Conservation (phyloP, 1,140 invertebrate genomes). For the Sarcophaga bullata region DNA sequence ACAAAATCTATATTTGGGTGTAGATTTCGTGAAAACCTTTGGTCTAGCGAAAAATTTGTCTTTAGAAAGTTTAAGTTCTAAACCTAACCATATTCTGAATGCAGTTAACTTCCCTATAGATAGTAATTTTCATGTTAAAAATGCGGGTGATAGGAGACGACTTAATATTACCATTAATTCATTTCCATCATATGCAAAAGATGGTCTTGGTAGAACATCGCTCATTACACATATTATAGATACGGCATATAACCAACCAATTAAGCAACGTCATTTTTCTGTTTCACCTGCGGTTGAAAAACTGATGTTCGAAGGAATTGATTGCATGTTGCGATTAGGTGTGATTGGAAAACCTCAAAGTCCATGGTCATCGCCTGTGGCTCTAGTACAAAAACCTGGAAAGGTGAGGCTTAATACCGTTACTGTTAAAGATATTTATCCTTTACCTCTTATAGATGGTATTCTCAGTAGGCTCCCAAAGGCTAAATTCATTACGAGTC, state of each 20-base stretch:
- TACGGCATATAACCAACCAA: not conserved
- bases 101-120: not conserved
- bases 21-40: conserved; percentile 23
- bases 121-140: not conserved
- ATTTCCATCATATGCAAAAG: conserved; percentile 10
- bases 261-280: conserved; percentile 31
- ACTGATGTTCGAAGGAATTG: not conserved
- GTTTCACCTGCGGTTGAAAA: conserved; percentile 32
- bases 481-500: conserved; percentile 38
- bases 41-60: not conserved
- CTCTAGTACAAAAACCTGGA: conserved; percentile 31
- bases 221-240: conserved; percentile 33
- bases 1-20: not conserved
- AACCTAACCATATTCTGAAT: not conserved
- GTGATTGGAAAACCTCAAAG: conserved; percentile 35
- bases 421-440: conserved; percentile 41
- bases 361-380: conserved; percentile 45
- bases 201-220: conserved; percentile 35
- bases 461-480: conserved; percentile 43
- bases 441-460: conserved; percentile 38
- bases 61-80: not conserved
- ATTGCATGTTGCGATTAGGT: conserved; percentile 10
- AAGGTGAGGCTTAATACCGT: conserved; percentile 40
- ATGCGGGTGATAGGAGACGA: not conserved
- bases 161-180: not conserved